These are phyloP conservation scores for Blennius ocellaris DNA, from an alignment of 2,113 vertebrate species.

Conservation along the genomic window DNA sequence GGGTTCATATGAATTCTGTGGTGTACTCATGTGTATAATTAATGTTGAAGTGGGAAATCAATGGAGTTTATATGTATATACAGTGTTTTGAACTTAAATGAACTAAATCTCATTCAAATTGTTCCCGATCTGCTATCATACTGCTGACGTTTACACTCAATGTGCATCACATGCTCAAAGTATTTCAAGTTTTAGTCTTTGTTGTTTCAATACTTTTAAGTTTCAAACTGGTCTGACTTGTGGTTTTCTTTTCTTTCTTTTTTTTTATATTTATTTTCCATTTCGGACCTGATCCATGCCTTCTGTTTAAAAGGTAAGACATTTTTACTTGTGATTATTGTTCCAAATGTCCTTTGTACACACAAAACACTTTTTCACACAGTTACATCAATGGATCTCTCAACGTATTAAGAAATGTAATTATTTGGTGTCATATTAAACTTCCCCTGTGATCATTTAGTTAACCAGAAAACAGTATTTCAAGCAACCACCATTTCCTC, in stretches of 20 bases:
- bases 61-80: no score
- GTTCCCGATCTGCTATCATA: no score
- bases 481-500: background rate
- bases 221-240: constrained; percentile 2
- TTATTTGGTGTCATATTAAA: background rate
- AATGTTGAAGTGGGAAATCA: background rate
- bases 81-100: no score
- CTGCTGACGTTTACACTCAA: no score
- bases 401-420: background rate
- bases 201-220: background rate
- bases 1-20: background rate
- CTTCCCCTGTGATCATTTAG: background rate
- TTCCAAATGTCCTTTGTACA: no score
- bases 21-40: background rate
- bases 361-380: background rate
- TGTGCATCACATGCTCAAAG: no score
- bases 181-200: no score
- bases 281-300: background rate
- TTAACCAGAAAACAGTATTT: background rate
- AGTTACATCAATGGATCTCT: background rate
- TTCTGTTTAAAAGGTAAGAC: constrained; percentile 41
- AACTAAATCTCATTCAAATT: no score
- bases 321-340: background rate
- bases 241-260: background rate
- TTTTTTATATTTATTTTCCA: background rate